A percentile compares a stretch with the other conserved stretches of the same genome.
Conservation (phyloP, 2,888 invertebrate genomes). For the Patella caerulea region DNA sequence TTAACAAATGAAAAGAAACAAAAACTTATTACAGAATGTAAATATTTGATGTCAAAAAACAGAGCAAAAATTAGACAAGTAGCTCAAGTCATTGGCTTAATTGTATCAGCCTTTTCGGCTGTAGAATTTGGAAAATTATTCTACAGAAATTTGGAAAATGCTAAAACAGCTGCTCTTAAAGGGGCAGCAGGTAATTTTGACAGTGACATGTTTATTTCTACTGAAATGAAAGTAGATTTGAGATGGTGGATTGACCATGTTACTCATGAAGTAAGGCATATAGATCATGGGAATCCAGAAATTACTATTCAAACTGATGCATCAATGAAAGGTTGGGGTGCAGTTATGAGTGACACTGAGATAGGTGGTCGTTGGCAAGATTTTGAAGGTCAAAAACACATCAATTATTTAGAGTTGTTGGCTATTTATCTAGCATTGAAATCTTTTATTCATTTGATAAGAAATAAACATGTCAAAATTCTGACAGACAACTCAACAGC, state of each 20-base stretch:
- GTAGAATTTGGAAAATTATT: background rate
- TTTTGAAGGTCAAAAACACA: background rate
- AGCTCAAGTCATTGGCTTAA: background rate
- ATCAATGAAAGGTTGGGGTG: background rate
- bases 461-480: background rate
- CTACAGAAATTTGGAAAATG: background rate
- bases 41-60: too few relatives aligned
- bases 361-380: conserved; percentile 1
- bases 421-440: background rate
- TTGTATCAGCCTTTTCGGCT: background rate
- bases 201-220: background rate
- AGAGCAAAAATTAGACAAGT: background rate
- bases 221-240: background rate
- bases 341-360: background rate
- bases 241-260: conserved; percentile 4
- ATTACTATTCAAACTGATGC: background rate
- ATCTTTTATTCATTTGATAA: background rate
- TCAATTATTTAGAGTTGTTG: background rate
- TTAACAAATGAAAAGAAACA: too few relatives aligned
- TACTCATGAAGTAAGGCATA: background rate
- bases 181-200: background rate
- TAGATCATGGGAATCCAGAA: background rate
- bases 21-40: too few relatives aligned
- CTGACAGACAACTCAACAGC: background rate
- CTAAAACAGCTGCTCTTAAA: too few relatives aligned